Percentiles rank a stretch among this genome's conserved stretches.
These are phyloP conservation scores for Antechinus flavipes DNA, from an alignment of 2,113 vertebrate species.

Conservation along the genomic window DNA sequence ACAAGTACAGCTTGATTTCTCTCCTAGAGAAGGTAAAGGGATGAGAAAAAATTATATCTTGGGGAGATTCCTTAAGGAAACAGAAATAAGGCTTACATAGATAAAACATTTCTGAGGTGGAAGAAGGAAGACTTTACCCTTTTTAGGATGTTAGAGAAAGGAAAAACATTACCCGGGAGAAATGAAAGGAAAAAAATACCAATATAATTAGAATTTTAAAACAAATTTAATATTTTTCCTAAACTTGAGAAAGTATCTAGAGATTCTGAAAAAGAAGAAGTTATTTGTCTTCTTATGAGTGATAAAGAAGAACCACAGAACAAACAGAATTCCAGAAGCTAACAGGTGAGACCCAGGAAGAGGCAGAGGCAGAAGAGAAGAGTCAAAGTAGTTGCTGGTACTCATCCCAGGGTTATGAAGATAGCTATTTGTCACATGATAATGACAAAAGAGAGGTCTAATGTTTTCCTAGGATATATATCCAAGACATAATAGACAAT, in stretches of 20 bases:
- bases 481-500: neutral
- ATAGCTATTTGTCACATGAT: neutral
- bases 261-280: neutral
- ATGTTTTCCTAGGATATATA: neutral
- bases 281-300: neutral
- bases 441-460: neutral
- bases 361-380: neutral
- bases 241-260: neutral
- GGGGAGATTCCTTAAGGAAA: neutral
- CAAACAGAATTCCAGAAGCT: too few species aligned
- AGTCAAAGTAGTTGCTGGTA: neutral
- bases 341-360: neutral
- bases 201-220: neutral
- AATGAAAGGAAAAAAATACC: neutral
- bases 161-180: neutral
- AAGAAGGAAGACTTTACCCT: neutral
- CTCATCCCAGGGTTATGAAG: neutral
- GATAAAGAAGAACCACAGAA: neutral
- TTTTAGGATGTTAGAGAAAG: neutral
- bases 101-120: neutral
- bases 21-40: neutral
- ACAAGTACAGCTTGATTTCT: neutral
- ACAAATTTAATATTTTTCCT: neutral
- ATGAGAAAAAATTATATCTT: neutral
- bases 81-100: neutral